Conservation (phyloP, 2,888 invertebrate species). For the Nemotelus pantherinus region DNA sequence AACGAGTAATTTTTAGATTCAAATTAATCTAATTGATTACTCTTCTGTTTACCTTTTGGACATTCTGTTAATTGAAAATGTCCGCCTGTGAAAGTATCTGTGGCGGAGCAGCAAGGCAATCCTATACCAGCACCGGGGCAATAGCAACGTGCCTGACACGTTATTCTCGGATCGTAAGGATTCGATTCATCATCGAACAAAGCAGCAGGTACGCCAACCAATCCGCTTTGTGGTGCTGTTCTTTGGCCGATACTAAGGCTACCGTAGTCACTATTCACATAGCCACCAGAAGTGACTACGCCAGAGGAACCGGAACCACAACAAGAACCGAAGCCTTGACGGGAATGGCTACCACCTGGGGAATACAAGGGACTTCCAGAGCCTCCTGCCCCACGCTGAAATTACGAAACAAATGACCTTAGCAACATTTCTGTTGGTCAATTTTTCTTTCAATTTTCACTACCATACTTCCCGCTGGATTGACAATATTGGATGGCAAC, state of each 20-base stretch:
- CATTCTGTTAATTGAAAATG: neutral
- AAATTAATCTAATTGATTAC: too few species aligned
- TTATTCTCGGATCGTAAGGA: slow-evolving; percentile 1
- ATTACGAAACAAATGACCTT: neutral
- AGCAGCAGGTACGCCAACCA: neutral
- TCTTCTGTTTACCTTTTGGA: neutral
- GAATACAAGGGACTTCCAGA: neutral
- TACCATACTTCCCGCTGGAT: neutral
- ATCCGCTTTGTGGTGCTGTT: neutral
- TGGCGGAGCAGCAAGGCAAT: neutral
- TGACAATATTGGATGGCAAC: neutral
- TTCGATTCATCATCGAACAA: neutral
- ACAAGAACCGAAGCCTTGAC: neutral
- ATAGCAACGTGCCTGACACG: neutral
- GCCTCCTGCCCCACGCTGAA: neutral
- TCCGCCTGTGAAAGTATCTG: neutral
- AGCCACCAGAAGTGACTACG: neutral
- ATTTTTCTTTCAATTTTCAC: neutral
- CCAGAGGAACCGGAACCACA: neutral
- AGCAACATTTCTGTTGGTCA: neutral
- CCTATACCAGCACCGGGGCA: slow-evolving; percentile 11
- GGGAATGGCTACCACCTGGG: neutral
- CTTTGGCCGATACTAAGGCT: neutral
- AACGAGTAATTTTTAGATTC: too few species aligned
- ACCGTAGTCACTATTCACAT: neutral